A percentile compares a stretch with the other conserved stretches of the same genome.
Conservation (phyloP, 2,888 invertebrate species). For the Tineola bisselliella region DNA sequence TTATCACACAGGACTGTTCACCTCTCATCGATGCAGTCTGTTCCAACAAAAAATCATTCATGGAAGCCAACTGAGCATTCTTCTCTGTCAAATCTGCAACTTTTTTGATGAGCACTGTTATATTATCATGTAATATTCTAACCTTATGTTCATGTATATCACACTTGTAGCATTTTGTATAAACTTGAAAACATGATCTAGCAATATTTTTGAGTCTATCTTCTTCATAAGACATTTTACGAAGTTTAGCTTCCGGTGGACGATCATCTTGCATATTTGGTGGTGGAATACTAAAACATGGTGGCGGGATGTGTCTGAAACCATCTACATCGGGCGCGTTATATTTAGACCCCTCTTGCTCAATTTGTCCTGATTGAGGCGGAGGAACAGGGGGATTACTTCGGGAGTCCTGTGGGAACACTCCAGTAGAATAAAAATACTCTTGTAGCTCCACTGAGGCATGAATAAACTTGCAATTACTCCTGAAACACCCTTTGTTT, state of each 20-base stretch:
- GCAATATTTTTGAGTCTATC: slow-evolving; percentile 28
- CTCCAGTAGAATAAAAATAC: slow-evolving; percentile 70
- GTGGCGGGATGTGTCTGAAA: slow-evolving; percentile 22
- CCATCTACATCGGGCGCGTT: slow-evolving; percentile 22
- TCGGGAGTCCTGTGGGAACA: slow-evolving; percentile 62
- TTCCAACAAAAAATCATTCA: slow-evolving; percentile 59
- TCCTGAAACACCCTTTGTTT: slow-evolving; percentile 73
- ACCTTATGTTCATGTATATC: slow-evolving; percentile 51
- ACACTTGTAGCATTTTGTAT: slow-evolving; percentile 45
- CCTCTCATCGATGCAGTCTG: slow-evolving; percentile 50
- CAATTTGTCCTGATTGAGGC: background rate
- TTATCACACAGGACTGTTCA: slow-evolving; percentile 58
- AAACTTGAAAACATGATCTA: slow-evolving; percentile 35
- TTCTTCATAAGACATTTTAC: slow-evolving; percentile 47
- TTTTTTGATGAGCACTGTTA: slow-evolving; percentile 55
- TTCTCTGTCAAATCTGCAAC: slow-evolving; percentile 56
- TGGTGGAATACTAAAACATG: slow-evolving; percentile 35
- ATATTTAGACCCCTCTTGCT: background rate
- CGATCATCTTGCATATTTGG: slow-evolving; percentile 44
- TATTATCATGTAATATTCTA: slow-evolving; percentile 55
- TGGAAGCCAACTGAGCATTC: slow-evolving; percentile 53
- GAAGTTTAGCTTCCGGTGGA: slow-evolving; percentile 53
- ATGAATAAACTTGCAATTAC: slow-evolving; percentile 76
- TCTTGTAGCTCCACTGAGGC: slow-evolving; percentile 76
- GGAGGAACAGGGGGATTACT: slow-evolving; percentile 16